Conservation (phyloP, 2,113 vertebrate species). For the Terrapene triunguis region DNA sequence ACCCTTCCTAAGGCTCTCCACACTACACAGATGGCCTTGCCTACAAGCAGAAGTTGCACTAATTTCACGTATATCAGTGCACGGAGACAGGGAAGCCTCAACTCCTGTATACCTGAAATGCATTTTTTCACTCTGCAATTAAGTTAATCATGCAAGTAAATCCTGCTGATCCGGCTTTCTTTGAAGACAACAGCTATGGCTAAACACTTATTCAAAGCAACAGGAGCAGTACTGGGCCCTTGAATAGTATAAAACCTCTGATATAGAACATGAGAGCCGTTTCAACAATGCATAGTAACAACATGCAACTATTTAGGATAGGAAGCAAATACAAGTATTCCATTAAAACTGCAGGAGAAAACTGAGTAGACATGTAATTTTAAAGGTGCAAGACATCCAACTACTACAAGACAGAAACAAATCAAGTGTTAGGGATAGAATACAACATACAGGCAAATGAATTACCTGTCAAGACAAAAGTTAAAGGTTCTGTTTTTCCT, state of each 20-base stretch:
- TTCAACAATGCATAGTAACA: not conserved
- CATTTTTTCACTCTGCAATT: not conserved
- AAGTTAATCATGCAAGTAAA: slow-evolving; percentile 4
- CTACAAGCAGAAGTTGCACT: not conserved
- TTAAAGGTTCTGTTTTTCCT: not conserved
- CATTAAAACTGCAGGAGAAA: not conserved
- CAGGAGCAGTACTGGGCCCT: not conserved
- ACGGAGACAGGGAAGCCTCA: not conserved
- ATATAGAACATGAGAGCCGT: not conserved
- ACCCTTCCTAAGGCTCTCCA: not conserved
- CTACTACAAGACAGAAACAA: not conserved
- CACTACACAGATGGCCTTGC: not conserved
- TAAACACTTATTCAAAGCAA: not conserved
- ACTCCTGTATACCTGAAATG: not conserved
- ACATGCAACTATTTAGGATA: not conserved
- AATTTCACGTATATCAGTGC: accelerated
- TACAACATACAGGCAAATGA: not conserved
- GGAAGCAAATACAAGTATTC: not conserved
- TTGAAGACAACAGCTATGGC: not conserved
- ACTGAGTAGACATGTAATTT: not conserved
- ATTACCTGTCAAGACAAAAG: not conserved
- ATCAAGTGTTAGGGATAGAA: not conserved
- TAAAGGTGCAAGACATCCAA: not conserved
- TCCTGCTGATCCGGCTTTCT: not conserved
- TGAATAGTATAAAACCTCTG: not conserved